Conservation (phyloP, 2,888 invertebrate genomes). For the Argyresthia goedartella region DNA sequence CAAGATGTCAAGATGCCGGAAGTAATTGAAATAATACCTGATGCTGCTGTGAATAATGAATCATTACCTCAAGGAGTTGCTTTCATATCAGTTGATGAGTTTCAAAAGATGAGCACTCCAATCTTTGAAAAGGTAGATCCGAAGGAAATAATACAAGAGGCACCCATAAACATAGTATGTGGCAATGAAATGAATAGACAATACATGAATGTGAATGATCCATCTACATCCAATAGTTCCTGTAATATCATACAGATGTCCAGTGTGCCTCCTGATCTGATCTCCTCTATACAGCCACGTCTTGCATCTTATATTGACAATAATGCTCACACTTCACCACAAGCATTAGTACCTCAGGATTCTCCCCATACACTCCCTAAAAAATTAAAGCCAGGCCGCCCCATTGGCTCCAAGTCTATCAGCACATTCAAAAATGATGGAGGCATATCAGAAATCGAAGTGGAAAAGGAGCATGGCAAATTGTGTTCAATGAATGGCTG, state of each 20-base stretch:
- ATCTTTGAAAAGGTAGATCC: slow-evolving; percentile 61
- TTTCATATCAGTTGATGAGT: slow-evolving; percentile 56
- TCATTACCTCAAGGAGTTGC: slow-evolving; percentile 51
- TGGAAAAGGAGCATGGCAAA: slow-evolving; percentile 18
- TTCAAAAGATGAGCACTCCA: slow-evolving; percentile 58
- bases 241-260: slow-evolving; percentile 46
- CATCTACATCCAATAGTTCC: slow-evolving; percentile 23
- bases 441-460: slow-evolving; percentile 15
- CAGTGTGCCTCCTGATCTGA: slow-evolving; percentile 52
- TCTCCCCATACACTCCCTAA: background rate
- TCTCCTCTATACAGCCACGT: slow-evolving; percentile 46
- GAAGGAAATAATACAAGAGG: slow-evolving; percentile 61
- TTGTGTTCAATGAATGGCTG: slow-evolving; percentile 70
- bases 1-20: slow-evolving; percentile 53
- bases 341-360: background rate
- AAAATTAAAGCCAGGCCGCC: slow-evolving; percentile 18
- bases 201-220: slow-evolving; percentile 42
- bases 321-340: background rate
- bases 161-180: slow-evolving; percentile 62
- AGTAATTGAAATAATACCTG: slow-evolving; percentile 59
- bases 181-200: slow-evolving; percentile 48
- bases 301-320: slow-evolving; percentile 11
- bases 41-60: slow-evolving; percentile 32
- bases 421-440: background rate
- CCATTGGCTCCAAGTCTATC: slow-evolving; percentile 5